Base-by-base conservation (phyloP, 2,113 vertebrate genomes). In the Corythaeola cristata region DNA sequence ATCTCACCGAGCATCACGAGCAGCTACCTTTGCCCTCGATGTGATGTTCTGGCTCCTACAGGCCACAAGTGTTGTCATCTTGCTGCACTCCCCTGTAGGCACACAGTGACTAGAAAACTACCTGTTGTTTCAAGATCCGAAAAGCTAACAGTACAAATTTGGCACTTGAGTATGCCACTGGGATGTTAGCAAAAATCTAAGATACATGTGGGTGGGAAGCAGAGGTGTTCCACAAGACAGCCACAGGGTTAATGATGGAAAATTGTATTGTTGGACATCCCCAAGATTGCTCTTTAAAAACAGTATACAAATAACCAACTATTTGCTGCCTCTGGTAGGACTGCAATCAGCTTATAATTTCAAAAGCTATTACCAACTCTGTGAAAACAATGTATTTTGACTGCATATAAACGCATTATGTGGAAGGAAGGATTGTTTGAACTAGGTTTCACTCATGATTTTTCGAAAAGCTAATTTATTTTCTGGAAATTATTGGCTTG, bases 1-100 rank as follows among this genome's bases (percentile, higher is more conserved):
- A 47, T 22, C 53, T 52, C 63, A 17, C 27, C 15, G 24, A 50
- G 12, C 6, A 1, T 27, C 44, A 16, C 0, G 0, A 55, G 37
- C 35, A 88, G 45, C 41, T 58, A 5, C 22, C 76, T 69, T 58
- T 89, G 60, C 58, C 44, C 67, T 69, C 24, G 30, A 16, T 62
- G 67, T n/a, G 66, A 79, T 56, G 27, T 32, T 83, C 66, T 68
- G 32, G 26, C 16, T 85, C 32, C 37, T 82, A 64, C 60, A 80
- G 30, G 6, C 60, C 22, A 26, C 15, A 60, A 11, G 19, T 52
- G 83, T 77, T 85, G 67, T 12, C 9, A 27, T 62, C 47, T 77
- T 74, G 20, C 37, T 73, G 28, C 21, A 27, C 15, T 72, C 9
- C 10, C 6, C 30, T 68, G 27, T 6, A 49, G 82, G 39, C 32